Conservation (phyloP, 2,888 invertebrate species). For the Heliconius ismenius region DNA sequence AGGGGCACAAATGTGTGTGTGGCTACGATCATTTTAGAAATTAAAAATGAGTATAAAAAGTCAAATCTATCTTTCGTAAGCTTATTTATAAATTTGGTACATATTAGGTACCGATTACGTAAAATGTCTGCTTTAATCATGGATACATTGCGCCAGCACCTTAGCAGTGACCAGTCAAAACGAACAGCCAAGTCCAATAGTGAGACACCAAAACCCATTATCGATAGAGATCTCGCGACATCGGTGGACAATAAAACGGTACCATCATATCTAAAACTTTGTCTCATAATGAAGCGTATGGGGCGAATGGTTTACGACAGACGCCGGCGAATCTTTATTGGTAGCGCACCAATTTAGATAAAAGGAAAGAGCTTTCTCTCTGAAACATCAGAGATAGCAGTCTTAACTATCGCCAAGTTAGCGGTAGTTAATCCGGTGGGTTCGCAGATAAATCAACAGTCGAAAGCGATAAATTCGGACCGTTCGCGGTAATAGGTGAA, state of each 20-base stretch:
- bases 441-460: conserved; percentile 79
- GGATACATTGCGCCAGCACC: neutral
- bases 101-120: neutral
- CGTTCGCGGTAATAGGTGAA: conserved; percentile 79
- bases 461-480: conserved; percentile 76
- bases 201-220: conserved; percentile 72
- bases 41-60: neutral
- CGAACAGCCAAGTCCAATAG: conserved; percentile 42
- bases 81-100: neutral
- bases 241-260: conserved; percentile 81
- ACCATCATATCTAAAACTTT: conserved; percentile 82
- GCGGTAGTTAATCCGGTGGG: conserved; percentile 80
- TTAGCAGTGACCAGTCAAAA: conserved; percentile 5
- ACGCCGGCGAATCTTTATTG: conserved; percentile 81
- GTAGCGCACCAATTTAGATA: conserved; percentile 82
- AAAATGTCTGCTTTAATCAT: too few relatives aligned
- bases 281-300: conserved; percentile 82
- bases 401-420: conserved; percentile 82
- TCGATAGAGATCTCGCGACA: conserved; percentile 80
- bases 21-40: too few relatives aligned
- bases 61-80: neutral
- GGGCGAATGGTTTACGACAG: conserved; percentile 81
- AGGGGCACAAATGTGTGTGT: too few relatives aligned
- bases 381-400: conserved; percentile 80
- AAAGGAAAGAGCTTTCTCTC: conserved; percentile 81